Evolutionary conservation across 2,797 vertebrate genomes (phyloP).

Genomic region (Acestrorhynchus altus): DNA sequence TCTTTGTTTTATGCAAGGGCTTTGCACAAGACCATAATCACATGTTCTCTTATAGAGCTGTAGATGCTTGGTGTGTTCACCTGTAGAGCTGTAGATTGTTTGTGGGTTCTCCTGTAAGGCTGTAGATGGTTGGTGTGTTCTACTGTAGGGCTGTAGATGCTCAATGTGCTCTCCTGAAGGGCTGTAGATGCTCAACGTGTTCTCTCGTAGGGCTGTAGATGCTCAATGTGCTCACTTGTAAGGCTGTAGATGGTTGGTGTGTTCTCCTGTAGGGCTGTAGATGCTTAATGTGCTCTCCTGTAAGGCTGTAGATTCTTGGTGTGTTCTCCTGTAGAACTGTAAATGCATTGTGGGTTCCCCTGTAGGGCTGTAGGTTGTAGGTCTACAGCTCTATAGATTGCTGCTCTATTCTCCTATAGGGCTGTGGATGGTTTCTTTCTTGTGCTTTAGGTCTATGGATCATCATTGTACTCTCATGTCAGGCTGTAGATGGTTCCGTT

Average conservation of each 20-base stretch:
- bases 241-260: not conserved
- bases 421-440: no score
- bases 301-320: no score
- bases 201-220: not conserved
- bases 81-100: not conserved
- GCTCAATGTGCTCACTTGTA: not conserved
- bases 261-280: no score
- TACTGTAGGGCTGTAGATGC: not conserved
- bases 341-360: no score
- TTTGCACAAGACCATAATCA: not conserved
- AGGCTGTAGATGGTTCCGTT: not conserved
- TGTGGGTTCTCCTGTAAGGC: not conserved
- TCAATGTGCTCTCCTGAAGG: not conserved
- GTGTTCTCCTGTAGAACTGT: no score
- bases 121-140: not conserved
- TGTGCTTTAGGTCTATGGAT: no score
- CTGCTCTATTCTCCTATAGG: no score
- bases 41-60: not conserved
- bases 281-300: no score
- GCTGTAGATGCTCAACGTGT: not conserved
- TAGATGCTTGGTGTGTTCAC: not conserved
- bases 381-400: no score
- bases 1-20: no score
- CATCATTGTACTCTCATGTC: not conserved
- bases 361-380: no score